phyloP scores from a whole-genome alignment of 2,888 invertebrate genomes.

The Dasypogon diadema region DNA sequence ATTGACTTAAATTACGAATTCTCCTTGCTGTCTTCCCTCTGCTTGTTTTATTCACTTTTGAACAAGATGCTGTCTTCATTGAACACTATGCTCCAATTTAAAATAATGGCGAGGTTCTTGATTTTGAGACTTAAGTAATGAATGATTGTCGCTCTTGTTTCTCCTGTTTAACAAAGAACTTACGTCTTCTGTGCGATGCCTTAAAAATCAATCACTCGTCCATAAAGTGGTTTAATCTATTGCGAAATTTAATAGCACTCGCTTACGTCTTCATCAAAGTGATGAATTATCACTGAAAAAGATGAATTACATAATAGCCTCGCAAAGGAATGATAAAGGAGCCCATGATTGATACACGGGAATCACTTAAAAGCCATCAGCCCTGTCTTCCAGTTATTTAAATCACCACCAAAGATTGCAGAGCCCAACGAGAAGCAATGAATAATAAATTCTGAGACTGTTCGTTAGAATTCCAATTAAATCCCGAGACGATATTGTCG shows the following conservation, averaged over 20 bases:
- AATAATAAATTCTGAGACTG: background rate
- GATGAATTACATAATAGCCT: constrained; percentile 2
- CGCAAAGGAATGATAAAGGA: background rate
- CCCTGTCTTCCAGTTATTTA: background rate
- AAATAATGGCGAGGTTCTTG: too few species aligned
- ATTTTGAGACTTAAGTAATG: too few species aligned
- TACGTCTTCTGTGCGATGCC: too few species aligned
- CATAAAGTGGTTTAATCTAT: background rate
- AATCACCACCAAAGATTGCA: background rate
- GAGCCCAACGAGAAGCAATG: background rate
- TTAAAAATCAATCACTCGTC: background rate
- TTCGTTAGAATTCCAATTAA: constrained; percentile 13
- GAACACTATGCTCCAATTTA: too few species aligned
- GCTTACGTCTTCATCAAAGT: constrained; percentile 11
- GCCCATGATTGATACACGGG: background rate
- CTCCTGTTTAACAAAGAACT: too few species aligned
- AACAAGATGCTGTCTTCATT: too few species aligned
- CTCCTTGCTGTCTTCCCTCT: too few species aligned
- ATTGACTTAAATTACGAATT: too few species aligned
- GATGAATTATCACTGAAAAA: constrained; percentile 19
- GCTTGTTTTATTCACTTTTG: too few species aligned
- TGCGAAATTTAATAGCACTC: background rate
- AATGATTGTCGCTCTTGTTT: too few species aligned
- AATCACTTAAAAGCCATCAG: background rate
- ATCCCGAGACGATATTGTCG: background rate